Percentiles rank a stretch among this genome's conserved stretches.
phyloP scores from a whole-genome alignment of 2,797 vertebrate genomes.

The Rhabdophis nuchalis region DNA sequence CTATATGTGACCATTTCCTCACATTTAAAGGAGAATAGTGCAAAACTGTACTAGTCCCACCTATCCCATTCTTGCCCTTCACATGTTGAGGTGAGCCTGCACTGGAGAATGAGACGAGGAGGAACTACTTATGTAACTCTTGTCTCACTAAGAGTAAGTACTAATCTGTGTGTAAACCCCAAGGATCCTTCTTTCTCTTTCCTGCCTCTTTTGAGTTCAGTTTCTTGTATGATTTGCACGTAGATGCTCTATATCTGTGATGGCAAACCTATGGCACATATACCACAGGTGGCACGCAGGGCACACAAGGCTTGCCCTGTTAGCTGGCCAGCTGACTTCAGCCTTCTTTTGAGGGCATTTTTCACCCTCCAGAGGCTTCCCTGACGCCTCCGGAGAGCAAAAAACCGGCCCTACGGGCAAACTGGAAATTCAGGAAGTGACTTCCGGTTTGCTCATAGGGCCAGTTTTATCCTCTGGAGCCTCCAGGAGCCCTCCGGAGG shows the following conservation, averaged over 20 bases:
- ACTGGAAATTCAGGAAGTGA: no score
- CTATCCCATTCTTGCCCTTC: neutral
- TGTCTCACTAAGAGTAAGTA: neutral
- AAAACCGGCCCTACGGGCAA: no score
- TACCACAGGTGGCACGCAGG: no score
- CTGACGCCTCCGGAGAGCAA: no score
- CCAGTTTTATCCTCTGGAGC: no score
- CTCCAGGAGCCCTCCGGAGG: no score
- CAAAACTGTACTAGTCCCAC: neutral
- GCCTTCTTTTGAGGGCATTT: no score
- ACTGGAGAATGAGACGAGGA: neutral
- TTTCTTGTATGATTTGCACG: neutral
- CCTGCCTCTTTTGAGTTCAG: neutral
- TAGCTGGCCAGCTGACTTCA: no score
- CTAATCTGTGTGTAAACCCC: neutral
- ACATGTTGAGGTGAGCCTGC: neutral
- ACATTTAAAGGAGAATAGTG: neutral
- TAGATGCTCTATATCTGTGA: neutral
- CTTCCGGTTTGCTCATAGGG: no score
- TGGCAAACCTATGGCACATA: no score
- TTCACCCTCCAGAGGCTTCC: no score
- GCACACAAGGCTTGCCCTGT: no score
- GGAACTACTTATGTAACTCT: neutral
- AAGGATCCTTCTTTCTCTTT: neutral
- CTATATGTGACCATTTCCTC: neutral